Evolutionary conservation across 2,888 invertebrate species (phyloP), one percentile per base, ranked within the genome.

Genomic region (Philereme vetulata): DNA sequence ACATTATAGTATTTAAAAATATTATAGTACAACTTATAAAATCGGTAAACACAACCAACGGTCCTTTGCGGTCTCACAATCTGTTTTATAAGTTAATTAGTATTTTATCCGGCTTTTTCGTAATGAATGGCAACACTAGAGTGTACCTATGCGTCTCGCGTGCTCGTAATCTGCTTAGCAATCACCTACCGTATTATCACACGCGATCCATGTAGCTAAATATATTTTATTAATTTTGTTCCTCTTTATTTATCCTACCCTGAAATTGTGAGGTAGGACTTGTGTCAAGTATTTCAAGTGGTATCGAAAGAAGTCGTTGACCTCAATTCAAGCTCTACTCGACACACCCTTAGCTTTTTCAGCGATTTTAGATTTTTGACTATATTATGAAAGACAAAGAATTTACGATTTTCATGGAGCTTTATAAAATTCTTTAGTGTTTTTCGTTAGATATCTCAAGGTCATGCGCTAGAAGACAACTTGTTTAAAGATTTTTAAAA

Each of bases 101-200:
- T 21, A 5, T 6, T 8, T 38, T 38, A 8, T 10, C 44, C 56
- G 50, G 49, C 44, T 51, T n/a, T 42, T 51, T 42, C n/a, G 0
- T 21, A 4, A 7, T 6, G 40, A 43, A 46, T 35, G 40, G 40
- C 45, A 59, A 40, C 50, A 40, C 45, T 7, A 38, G 36, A 8
- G 38, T 38, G 49, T 48, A 45, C 11, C 34, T 42, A 66, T 76
- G 75, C 75, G 74, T 72, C 67, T 81, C 67, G 84, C 83, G 83
- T 84, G 84, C 62, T 9, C 33, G 56, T 56, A 66, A 62, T 66
- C 70, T 57, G 44, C 47, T 55, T 33, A 3, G 49, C 65, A 53
- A 75, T 68, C 69, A 57, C 51, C 71, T 57, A 58, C 63, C 57
- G 56, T 56, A 71, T 69, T 74, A 75, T 72, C 75, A 70, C 83